Conservation (phyloP, 2,113 vertebrate species). For the Clupea harengus region DNA sequence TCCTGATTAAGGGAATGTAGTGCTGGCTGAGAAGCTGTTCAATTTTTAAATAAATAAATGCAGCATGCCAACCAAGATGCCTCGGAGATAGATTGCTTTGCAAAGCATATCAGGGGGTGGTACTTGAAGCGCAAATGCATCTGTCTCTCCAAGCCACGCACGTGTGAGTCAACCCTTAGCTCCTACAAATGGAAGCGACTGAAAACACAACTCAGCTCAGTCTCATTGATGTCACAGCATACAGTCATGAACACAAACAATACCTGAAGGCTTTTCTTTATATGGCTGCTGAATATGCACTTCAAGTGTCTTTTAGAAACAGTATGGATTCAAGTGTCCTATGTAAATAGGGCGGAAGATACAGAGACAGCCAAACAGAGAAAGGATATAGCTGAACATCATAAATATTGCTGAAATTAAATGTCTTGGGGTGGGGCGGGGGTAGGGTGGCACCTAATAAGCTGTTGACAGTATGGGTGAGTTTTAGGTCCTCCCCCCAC, state of each 20-base stretch:
- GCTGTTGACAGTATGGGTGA: no score
- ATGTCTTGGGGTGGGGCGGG: no score
- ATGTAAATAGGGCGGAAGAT: background rate
- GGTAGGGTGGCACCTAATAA: no score
- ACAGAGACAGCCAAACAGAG: background rate
- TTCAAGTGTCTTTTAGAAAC: background rate
- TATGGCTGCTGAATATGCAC: background rate
- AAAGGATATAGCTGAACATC: background rate
- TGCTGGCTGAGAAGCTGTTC: constrained; percentile 24
- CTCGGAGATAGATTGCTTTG: background rate
- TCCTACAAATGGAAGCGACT: no score
- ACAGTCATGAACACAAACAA: background rate
- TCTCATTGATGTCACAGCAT: background rate
- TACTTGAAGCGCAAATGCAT: background rate
- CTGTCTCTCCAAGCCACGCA: background rate
- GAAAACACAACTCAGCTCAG: background rate
- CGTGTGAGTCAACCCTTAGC: no score
- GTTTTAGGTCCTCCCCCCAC: no score
- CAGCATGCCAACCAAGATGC: background rate
- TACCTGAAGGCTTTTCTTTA: background rate
- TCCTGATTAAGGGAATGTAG: background rate
- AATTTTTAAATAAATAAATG: background rate
- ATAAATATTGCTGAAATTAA: no score
- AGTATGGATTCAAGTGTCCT: background rate
- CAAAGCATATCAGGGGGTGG: background rate